Conservation (phyloP, 2,888 invertebrate genomes). For the Philereme transversata region DNA sequence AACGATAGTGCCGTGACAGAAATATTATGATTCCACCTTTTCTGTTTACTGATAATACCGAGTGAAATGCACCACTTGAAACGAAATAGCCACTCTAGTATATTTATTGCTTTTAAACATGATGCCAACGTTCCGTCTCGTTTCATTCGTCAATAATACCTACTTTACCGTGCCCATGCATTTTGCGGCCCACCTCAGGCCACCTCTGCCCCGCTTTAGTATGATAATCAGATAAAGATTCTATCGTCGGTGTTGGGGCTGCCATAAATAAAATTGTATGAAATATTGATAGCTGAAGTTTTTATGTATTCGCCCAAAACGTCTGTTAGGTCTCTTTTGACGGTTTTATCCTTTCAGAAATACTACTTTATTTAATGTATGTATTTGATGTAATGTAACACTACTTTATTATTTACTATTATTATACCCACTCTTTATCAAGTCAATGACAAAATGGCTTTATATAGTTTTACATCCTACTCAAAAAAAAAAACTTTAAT, state of each 20-base stretch:
- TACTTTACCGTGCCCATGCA: background rate
- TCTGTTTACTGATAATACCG: too few species aligned
- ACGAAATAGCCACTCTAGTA: conserved; percentile 6
- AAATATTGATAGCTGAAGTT: conserved; percentile 6
- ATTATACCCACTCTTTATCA: too few species aligned
- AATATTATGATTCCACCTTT: too few species aligned
- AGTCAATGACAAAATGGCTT: too few species aligned
- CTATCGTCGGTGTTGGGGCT: background rate
- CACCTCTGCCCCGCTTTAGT: conserved; percentile 10
- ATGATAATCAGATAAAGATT: conserved; percentile 11
- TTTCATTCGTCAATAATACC: conserved; percentile 15
- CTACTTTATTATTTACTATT: too few species aligned
- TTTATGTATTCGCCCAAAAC: background rate
- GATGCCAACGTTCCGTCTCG: conserved; percentile 21
- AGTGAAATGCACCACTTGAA: conserved; percentile 2
- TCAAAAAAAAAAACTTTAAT: too few species aligned
- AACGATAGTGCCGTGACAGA: too few species aligned
- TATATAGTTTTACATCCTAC: too few species aligned
- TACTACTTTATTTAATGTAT: too few species aligned
- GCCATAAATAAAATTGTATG: conserved; percentile 4
- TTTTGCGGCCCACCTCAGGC: conserved; percentile 1
- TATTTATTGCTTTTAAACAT: conserved; percentile 26
- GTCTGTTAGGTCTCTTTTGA: background rate
- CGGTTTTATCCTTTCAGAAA: too few species aligned
- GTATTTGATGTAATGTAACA: too few species aligned